Evolutionary conservation across 2,797 vertebrate species (phyloP).

Genomic region (Rhincodon typus): DNA sequence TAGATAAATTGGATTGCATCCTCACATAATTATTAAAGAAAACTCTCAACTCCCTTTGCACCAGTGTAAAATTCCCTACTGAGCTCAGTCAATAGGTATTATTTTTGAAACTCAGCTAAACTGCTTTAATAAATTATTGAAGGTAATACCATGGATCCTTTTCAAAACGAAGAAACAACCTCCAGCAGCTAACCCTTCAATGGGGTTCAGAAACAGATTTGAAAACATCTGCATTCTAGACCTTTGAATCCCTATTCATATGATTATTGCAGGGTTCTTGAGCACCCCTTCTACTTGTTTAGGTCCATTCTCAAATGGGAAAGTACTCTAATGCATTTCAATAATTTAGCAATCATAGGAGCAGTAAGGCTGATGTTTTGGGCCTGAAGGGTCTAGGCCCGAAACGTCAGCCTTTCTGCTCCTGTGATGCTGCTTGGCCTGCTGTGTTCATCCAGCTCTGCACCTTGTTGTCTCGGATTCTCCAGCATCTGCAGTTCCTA

Average conservation of each 20-base stretch:
- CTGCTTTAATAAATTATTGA: neutral
- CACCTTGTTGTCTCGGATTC: too few relatives aligned
- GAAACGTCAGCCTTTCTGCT: too few relatives aligned
- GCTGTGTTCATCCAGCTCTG: too few relatives aligned
- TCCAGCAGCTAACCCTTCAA: neutral
- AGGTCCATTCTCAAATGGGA: neutral
- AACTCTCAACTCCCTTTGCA: neutral
- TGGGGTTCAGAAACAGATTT: too few relatives aligned
- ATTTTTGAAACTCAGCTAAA: neutral
- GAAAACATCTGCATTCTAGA: too few relatives aligned
- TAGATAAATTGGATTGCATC: neutral
- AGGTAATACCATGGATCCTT: neutral
- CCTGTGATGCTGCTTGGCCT: too few relatives aligned
- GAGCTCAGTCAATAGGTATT: neutral
- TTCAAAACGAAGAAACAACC: neutral
- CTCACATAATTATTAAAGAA: neutral
- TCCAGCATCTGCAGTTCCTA: too few relatives aligned
- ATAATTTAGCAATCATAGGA: too few relatives aligned
- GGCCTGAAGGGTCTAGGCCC: too few relatives aligned
- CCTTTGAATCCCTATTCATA: neutral
- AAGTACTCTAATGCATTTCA: too few relatives aligned
- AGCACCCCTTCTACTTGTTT: neutral
- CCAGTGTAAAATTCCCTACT: neutral
- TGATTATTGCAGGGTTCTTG: neutral
- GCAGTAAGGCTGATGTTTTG: too few relatives aligned